These are phyloP conservation scores for Ptychoptera albimana DNA, from an alignment of 2,888 invertebrate genomes.

Conservation along the genomic window DNA sequence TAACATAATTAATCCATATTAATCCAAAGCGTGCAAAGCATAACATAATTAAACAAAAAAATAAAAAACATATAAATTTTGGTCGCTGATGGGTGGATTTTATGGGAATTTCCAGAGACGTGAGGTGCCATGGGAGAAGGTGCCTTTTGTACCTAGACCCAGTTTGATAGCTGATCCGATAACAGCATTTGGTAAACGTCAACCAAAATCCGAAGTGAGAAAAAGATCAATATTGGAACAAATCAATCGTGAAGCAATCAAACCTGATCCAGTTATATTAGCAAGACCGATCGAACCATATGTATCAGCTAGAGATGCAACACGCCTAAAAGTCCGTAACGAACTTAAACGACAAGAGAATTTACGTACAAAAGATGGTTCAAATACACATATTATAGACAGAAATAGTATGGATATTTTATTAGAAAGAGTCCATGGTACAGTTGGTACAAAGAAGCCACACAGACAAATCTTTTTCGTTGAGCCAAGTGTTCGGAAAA, in stretches of 20 bases:
- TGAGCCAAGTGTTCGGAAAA: constrained; percentile 6
- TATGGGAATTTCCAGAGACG: constrained; percentile 46
- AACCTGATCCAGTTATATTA: constrained; percentile 39
- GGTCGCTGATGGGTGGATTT: too few species aligned
- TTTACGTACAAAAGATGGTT: constrained; percentile 37
- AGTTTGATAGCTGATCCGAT: constrained; percentile 71
- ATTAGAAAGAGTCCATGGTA: constrained; percentile 43
- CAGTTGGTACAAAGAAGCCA: constrained; percentile 32
- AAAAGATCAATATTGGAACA: constrained; percentile 33
- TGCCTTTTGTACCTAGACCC: constrained; percentile 72
- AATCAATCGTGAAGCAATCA: constrained; percentile 43
- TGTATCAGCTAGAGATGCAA: constrained; percentile 48
- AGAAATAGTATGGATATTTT: constrained; percentile 48
- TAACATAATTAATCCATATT: background rate
- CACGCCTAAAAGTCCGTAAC: constrained; percentile 43
- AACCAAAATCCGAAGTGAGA: constrained; percentile 20
- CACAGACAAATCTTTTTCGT: constrained; percentile 34
- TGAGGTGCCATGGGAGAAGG: constrained; percentile 75
- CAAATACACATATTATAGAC: constrained; percentile 38
- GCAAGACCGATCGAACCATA: constrained; percentile 48
- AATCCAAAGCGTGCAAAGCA: background rate
- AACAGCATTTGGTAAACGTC: constrained; percentile 64
- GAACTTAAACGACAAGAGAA: constrained; percentile 42
- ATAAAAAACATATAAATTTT: background rate
- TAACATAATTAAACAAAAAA: constrained; percentile 4